Evolutionary conservation across 2,888 invertebrate genomes (phyloP), one percentile per base, ranked within the genome.

Genomic region (Eumacrocentrus americanus): DNA sequence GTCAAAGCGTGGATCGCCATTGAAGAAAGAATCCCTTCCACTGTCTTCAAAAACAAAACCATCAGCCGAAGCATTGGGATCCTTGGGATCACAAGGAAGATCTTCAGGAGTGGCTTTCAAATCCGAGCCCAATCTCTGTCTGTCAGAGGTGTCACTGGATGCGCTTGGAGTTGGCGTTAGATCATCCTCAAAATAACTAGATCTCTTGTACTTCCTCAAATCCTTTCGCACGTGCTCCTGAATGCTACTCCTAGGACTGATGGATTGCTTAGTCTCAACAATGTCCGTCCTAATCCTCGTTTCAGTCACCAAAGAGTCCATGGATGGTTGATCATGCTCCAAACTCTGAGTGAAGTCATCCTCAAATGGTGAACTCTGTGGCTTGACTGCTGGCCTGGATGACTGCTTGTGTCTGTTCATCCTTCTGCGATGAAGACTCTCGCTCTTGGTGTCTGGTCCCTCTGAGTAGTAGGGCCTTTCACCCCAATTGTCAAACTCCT

Each of bases 311-410:
- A 69, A 55, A 0, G 76, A 47, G 20, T 80, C 79, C 1, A 66
- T 64, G 0, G 71, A 70, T 0, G 76, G 61, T 22, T 77, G 64
- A 70, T 73, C 59, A 5, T 72, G 72, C 35, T 79, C 83, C 1
- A 84, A 80, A 6, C 81, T 78, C 40, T 85, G 86, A 0, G 84
- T 83, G 68, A 86, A 86, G 64, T 87, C 87, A 63, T 86, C 85
- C 61, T 88, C 88, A 72, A 88, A 88, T 0, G 87, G 87, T 44
- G 86, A 85, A 20, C 81, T 78, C 55, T 83, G 84, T 42, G 73
- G 72, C 3, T 67, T 61, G 11, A 83, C 83, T 11, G 74, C 71
- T 0, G 70, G 63, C 23, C 72, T 72, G 0, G 73, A 64, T 5
- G 72, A 67, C 1, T 68, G 52, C 63, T 79, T 74, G 61, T 80